phyloP scores from a whole-genome alignment of 2,797 vertebrate genomes.

The Acestrorhynchus altus region DNA sequence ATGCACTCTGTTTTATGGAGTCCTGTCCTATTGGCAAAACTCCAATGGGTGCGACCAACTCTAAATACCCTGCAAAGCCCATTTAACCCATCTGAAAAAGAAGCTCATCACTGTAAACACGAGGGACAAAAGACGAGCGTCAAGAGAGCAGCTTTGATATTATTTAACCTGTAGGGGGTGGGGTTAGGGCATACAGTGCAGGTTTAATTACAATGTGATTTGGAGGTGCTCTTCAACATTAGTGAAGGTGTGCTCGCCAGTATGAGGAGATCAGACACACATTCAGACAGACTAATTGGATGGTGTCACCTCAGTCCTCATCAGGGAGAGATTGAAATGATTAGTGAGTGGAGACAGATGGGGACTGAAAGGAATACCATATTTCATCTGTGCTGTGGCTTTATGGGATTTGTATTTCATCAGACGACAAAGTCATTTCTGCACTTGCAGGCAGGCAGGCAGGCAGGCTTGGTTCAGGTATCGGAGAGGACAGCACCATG shows the following conservation, averaged over 20 bases:
- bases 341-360: constrained; percentile 14
- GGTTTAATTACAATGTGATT: constrained; percentile 26
- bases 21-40: too few species aligned
- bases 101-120: constrained; percentile 31
- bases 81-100: constrained; percentile 9
- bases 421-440: neutral
- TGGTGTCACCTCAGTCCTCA: neutral
- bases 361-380: neutral
- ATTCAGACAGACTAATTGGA: neutral
- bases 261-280: neutral
- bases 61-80: constrained; percentile 8
- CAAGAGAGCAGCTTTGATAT: constrained; percentile 18
- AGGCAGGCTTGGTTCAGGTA: neutral
- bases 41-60: too few species aligned
- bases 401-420: constrained; percentile 17
- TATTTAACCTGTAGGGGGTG: constrained; percentile 17
- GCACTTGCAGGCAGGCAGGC: neutral
- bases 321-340: constrained; percentile 6
- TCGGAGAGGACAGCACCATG: constrained; percentile 16
- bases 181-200: neutral
- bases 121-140: constrained; percentile 12
- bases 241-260: neutral
- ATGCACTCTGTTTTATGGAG: too few species aligned
- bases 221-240: neutral
- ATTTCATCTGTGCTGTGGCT: neutral